Conservation (phyloP, 2,797 vertebrate species). For the Podargus strigoides region DNA sequence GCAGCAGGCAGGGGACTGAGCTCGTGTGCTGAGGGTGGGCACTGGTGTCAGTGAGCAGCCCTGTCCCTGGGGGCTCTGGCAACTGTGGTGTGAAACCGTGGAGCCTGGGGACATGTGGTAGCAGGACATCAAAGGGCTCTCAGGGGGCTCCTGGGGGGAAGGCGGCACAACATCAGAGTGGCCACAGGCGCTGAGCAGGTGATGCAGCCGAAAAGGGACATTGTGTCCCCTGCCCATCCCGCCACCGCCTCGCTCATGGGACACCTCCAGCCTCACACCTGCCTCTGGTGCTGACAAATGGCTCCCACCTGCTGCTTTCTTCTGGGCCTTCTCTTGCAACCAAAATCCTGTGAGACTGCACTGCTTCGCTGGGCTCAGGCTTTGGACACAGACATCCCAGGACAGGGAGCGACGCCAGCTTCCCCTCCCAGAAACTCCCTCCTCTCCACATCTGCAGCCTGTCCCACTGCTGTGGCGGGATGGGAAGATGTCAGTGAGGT, state of each 20-base stretch:
- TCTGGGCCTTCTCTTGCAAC: neutral
- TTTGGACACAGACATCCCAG: neutral
- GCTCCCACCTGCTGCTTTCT: neutral
- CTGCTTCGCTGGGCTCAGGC: accelerated
- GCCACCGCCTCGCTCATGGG: accelerated
- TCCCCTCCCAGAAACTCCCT: neutral
- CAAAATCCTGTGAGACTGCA: neutral
- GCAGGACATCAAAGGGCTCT: neutral
- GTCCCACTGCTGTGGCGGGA: accelerated
- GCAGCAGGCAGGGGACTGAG: neutral
- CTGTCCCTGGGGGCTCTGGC: neutral
- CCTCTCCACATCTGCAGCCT: neutral
- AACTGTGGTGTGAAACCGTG: neutral
- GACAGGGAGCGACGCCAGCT: accelerated
- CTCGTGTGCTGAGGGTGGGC: neutral
- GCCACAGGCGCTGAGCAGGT: neutral
- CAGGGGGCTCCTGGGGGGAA: neutral
- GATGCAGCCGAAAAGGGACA: neutral
- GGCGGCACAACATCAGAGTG: neutral
- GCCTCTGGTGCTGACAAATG: neutral
- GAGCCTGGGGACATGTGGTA: accelerated
- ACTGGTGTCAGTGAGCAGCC: neutral
- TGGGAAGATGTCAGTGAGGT: neutral
- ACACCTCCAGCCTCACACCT: accelerated
- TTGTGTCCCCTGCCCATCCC: accelerated